phyloP scores from a whole-genome alignment of 2,113 vertebrate species.

The Megalops atlanticus region DNA sequence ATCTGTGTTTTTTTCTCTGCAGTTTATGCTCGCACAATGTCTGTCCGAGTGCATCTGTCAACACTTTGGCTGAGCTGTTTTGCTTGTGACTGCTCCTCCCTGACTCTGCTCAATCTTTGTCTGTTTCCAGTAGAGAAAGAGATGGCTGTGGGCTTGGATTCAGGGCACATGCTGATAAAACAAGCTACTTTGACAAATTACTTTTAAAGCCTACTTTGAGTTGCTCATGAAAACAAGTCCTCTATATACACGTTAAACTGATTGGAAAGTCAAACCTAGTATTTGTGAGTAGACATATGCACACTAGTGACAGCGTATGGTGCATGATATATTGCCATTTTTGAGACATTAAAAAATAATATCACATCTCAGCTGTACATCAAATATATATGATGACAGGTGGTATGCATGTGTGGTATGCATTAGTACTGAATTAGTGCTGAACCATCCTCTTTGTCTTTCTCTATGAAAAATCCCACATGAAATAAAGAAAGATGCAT shows the following conservation, averaged over 20 bases:
- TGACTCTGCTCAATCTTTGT: background rate
- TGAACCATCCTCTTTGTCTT: no score
- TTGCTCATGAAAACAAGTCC: background rate
- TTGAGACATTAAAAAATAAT: no score
- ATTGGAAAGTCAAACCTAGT: background rate
- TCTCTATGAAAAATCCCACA: background rate
- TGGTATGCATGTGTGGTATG: no score
- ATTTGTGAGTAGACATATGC: background rate
- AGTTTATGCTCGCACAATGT: background rate
- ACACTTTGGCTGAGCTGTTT: background rate
- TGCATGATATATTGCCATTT: background rate
- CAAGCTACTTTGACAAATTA: background rate
- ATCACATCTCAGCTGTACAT: no score
- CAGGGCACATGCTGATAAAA: background rate
- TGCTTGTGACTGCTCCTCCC: background rate
- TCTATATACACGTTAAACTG: background rate
- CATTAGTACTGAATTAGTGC: no score
- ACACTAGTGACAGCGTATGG: background rate
- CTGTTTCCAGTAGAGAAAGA: background rate
- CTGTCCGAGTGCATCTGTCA: slow-evolving; percentile 16
- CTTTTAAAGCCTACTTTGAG: background rate
- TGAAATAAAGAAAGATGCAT: no score
- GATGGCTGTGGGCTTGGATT: background rate
- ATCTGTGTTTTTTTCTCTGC: background rate
- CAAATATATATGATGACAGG: no score